These are phyloP conservation scores for Zygothrica quintamaculata DNA, from an alignment of 2,888 invertebrate species.

Conservation along the genomic window DNA sequence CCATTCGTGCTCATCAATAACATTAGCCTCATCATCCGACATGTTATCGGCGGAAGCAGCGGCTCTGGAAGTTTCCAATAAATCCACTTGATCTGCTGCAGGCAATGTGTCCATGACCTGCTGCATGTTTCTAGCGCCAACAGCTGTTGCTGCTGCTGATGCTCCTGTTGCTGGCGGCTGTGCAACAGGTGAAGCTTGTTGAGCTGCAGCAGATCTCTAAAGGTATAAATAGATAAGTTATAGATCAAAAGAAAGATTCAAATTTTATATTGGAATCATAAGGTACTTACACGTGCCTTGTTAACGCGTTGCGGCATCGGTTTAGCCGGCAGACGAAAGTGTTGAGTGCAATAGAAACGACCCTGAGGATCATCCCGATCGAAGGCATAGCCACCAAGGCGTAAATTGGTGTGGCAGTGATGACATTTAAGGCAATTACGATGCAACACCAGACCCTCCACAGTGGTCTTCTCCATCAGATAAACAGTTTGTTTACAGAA, in stretches of 20 bases:
- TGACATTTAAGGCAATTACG: conserved; percentile 97
- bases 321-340: conserved; percentile 88
- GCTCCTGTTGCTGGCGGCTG: conserved; percentile 37
- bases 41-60: conserved; percentile 85
- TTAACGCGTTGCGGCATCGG: conserved; percentile 78
- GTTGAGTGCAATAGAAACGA: conserved; percentile 90
- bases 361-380: conserved; percentile 89
- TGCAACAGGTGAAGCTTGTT: conserved; percentile 34
- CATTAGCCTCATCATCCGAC: conserved; percentile 87
- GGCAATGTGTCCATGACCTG: conserved; percentile 57
- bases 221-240: background rate
- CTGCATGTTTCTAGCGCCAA: conserved; percentile 9
- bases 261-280: no score
- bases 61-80: conserved; percentile 80
- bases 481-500: conserved; percentile 97
- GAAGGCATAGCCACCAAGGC: conserved; percentile 90
- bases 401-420: conserved; percentile 93
- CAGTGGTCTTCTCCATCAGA: conserved; percentile 95
- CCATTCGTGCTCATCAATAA: conserved; percentile 98
- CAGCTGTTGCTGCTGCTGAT: conserved; percentile 28
- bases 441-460: conserved; percentile 96
- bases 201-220: conserved; percentile 55
- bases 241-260: no score
- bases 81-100: conserved; percentile 78
- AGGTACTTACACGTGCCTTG: conserved; percentile 58